Base-by-base conservation (phyloP, 2,797 vertebrate species). In the Pteronotus mesoamericanus region DNA sequence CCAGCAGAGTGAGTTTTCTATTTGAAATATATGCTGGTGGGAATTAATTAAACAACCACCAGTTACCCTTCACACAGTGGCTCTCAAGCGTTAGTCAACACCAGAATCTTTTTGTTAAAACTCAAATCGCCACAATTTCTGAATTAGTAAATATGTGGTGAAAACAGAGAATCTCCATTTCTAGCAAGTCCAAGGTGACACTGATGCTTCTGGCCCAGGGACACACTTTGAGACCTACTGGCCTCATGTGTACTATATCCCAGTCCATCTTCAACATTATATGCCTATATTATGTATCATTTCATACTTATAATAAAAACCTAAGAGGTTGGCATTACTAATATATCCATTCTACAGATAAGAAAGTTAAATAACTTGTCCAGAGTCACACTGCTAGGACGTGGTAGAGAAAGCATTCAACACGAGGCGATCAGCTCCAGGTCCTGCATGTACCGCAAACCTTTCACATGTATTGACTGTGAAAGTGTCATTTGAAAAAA, bases 41-140 rank as follows among this genome's bases (percentile, higher is more conserved):
- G 71, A 96, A 46, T 86, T 94, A 78, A 72, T 94, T 69, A 88
- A 37, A 93, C 59, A 75, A 57, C 15, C n/a, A 64, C 66, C 92
- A 64, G 66, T 69, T 64, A 93, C 55, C 24, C 75, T 80, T 77
- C 75, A 68, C 75, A 86, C 37, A 4, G 24, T 72, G 24, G 64
- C 32, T 55, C 34, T 90, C 32, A 86, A 93, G 77, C 18, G 71
- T 66, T n/a, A 68, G 39, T 46, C 37, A 74, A 55, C 8, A 75
- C 21, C 44, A 82, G 55, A 85, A 85, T 55, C 22, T 72, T 55
- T 55, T 84, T 82, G 5, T 88, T 91, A 72, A 64, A 83, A 88
- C 37, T 61, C 44, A 71, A 22, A 55, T 64, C 8, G 7, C 66
- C 32, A 59, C 42, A 39, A 42, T 22, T 91, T 87, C 59, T 77